phyloP scores from a whole-genome alignment of 2,888 invertebrate genomes.

The Luffia ferchaultella region DNA sequence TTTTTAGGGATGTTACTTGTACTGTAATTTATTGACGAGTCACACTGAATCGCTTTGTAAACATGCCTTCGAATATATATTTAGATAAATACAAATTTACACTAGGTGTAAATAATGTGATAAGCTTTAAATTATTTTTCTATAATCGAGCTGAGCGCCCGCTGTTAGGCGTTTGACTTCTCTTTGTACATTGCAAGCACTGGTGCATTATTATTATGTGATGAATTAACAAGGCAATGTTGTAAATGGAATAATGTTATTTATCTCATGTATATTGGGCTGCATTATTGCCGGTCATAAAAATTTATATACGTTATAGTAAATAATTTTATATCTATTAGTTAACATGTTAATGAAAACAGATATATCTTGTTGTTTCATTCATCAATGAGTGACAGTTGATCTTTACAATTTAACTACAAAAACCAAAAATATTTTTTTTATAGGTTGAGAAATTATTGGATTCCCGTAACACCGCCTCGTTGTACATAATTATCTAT shows the following conservation, averaged over 20 bases:
- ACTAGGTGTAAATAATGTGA: slow-evolving; percentile 40
- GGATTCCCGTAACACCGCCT: background rate
- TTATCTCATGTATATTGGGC: slow-evolving; percentile 1
- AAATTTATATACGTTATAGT: background rate
- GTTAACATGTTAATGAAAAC: no score
- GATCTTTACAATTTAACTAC: background rate
- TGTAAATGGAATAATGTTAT: slow-evolving; percentile 5
- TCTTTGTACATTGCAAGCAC: slow-evolving; percentile 33
- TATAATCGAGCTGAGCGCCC: slow-evolving; percentile 25
- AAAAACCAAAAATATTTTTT: slow-evolving; percentile 2
- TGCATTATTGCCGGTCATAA: background rate
- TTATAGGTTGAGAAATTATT: background rate
- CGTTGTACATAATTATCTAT: background rate
- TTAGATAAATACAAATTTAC: slow-evolving; percentile 24
- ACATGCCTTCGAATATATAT: background rate
- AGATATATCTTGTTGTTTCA: no score
- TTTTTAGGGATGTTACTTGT: background rate
- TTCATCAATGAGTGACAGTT: background rate
- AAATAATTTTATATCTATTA: background rate
- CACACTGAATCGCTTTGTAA: background rate
- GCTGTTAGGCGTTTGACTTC: slow-evolving; percentile 22
- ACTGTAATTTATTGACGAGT: background rate
- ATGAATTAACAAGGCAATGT: slow-evolving; percentile 40
- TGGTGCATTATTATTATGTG: slow-evolving; percentile 51
- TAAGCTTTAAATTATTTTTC: slow-evolving; percentile 64